Conservation (phyloP, 2,888 invertebrate genomes). For the Lottia gigantea region DNA sequence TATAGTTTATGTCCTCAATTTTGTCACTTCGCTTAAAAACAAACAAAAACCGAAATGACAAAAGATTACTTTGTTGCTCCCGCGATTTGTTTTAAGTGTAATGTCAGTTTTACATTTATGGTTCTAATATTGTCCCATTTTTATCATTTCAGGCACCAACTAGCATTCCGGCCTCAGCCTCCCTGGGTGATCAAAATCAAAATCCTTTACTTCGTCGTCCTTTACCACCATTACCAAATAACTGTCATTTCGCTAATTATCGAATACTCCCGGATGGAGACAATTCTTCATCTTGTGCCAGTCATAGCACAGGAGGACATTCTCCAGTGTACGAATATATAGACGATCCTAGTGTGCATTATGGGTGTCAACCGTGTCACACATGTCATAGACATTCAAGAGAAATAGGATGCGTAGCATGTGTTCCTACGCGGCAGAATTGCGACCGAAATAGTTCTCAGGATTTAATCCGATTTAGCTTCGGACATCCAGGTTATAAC, state of each 20-base stretch:
- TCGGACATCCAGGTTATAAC: not conserved
- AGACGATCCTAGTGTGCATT: constrained; percentile 25
- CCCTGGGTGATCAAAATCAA: constrained; percentile 7
- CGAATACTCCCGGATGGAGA: constrained; percentile 29
- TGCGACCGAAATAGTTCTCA: not conserved
- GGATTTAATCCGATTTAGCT: constrained; percentile 23
- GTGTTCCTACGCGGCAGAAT: constrained; percentile 4
- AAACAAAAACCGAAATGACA: too few species aligned
- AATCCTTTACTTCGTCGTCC: not conserved
- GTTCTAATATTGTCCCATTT: too few species aligned
- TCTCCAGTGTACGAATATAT: constrained; percentile 42
- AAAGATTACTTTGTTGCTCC: too few species aligned
- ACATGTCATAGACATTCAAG: constrained; percentile 5
- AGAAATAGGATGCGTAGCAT: not conserved
- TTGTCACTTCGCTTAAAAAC: too few species aligned
- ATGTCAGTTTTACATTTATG: too few species aligned
- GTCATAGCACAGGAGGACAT: constrained; percentile 33
- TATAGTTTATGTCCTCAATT: too few species aligned
- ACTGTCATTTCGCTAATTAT: constrained; percentile 15
- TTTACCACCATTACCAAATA: constrained; percentile 6
- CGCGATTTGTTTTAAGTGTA: too few species aligned
- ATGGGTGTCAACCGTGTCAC: constrained; percentile 1
- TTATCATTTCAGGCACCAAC: constrained; percentile 19
- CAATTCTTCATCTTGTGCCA: constrained; percentile 32
- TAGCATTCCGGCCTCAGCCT: constrained; percentile 19